Percentiles rank a stretch among this genome's conserved stretches.
phyloP scores from a whole-genome alignment of 2,797 vertebrate genomes.

The Anas georgica region DNA sequence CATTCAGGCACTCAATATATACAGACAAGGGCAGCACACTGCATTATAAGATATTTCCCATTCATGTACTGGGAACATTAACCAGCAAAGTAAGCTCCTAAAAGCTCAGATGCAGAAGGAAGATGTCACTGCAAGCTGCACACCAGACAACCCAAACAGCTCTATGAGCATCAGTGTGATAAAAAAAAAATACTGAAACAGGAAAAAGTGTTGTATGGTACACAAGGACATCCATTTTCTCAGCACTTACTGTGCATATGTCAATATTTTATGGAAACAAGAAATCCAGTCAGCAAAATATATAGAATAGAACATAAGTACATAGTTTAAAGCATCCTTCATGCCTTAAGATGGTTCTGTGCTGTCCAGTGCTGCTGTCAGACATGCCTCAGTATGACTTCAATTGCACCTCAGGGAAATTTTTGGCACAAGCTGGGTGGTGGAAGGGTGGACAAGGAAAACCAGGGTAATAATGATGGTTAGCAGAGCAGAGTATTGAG shows the following conservation, averaged over 20 bases:
- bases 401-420: not conserved
- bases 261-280: not conserved
- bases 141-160: not conserved
- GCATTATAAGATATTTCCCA: not conserved
- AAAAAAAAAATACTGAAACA: not conserved
- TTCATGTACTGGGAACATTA: not conserved
- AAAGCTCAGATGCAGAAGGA: not conserved
- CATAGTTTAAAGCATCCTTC: not conserved
- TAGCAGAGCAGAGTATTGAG: not conserved
- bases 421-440: not conserved
- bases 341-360: not conserved
- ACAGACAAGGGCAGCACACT: not conserved
- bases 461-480: not conserved
- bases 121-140: not conserved
- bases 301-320: not conserved
- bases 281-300: not conserved
- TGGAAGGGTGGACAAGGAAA: not conserved
- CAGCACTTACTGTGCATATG: not conserved
- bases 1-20: not conserved
- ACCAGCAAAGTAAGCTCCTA: not conserved
- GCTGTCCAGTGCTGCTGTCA: not conserved
- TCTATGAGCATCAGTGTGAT: not conserved
- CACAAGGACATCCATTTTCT: not conserved
- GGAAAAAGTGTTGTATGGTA: not conserved
- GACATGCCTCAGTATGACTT: not conserved